Conservation (phyloP, 2,888 invertebrate species). For the Copidosoma aretas region DNA sequence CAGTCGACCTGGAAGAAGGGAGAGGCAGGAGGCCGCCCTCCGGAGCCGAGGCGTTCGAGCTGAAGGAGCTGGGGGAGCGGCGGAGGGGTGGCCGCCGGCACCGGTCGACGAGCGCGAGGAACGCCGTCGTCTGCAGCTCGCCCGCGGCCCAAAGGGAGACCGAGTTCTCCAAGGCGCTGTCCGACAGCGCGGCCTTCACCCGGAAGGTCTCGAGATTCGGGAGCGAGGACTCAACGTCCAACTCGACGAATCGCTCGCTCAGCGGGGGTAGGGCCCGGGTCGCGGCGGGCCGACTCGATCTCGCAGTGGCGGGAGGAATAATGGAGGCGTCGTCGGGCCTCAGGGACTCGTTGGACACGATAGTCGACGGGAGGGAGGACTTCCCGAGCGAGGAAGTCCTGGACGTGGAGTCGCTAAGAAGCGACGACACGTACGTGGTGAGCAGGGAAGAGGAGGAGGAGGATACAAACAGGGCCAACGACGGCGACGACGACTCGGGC, state of each 20-base stretch:
- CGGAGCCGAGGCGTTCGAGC: background rate
- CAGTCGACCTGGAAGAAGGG: constrained; percentile 45
- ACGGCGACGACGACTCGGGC: constrained; percentile 40
- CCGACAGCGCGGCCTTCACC: constrained; percentile 40
- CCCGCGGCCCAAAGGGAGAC: constrained; percentile 9
- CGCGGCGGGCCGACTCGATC: background rate
- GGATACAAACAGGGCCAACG: constrained; percentile 12
- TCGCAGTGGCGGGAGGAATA: background rate
- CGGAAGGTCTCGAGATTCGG: constrained; percentile 20
- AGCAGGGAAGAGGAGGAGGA: constrained; percentile 19
- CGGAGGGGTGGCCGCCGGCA: constrained; percentile 15
- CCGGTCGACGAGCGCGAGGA: constrained; percentile 39
- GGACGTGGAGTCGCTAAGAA: constrained; percentile 42
- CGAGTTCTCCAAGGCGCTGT: constrained; percentile 38
- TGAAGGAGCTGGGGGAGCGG: constrained; percentile 26
- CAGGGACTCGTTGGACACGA: constrained; percentile 31
- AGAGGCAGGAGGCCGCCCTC: background rate
- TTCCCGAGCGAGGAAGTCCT: constrained; percentile 29
- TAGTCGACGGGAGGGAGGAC: constrained; percentile 28
- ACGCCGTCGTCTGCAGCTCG: constrained; percentile 26
- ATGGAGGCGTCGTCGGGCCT: constrained; percentile 23
- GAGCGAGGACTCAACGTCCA: constrained; percentile 30
- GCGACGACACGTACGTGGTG: constrained; percentile 50
- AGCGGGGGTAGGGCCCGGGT: constrained; percentile 9
- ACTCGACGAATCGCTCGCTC: constrained; percentile 15